phyloP scores from a whole-genome alignment of 2,888 invertebrate species.

The Drosophila pullipes region DNA sequence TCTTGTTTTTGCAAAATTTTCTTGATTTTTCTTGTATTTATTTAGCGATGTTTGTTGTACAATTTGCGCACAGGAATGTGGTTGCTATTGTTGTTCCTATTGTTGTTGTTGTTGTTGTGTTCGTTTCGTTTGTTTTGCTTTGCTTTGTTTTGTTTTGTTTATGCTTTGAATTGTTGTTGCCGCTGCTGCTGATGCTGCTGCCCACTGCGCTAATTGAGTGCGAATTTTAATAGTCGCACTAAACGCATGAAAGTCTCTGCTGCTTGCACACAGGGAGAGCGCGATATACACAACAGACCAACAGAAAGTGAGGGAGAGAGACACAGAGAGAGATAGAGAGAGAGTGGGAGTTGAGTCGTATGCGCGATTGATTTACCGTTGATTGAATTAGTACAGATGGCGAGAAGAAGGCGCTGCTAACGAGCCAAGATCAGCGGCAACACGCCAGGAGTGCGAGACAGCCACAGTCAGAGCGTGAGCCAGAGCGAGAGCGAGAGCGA shows the following conservation, averaged over 20 bases:
- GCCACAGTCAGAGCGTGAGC: not conserved
- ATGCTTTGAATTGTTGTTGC: constrained; percentile 35
- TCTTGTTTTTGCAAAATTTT: constrained; percentile 6
- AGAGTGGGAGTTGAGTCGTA: constrained; percentile 29
- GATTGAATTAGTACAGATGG: constrained; percentile 65
- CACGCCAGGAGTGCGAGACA: constrained; percentile 17
- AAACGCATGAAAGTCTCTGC: constrained; percentile 45
- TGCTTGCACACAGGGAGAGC: constrained; percentile 31
- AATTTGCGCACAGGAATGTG: constrained; percentile 59
- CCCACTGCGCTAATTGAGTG: constrained; percentile 58
- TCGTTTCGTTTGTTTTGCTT: constrained; percentile 38
- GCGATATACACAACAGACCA: not conserved
- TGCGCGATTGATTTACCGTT: constrained; percentile 66
- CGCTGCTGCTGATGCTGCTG: constrained; percentile 7
- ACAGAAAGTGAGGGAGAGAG: not conserved
- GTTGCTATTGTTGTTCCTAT: constrained; percentile 28
- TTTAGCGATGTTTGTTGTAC: constrained; percentile 47
- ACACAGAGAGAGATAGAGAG: not conserved
- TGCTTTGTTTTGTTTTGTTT: constrained; percentile 45
- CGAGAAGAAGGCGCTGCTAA: constrained; percentile 34
- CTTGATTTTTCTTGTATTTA: constrained; percentile 38
- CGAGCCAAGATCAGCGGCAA: constrained; percentile 49
- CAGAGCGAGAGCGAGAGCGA: not conserved
- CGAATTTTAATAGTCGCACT: constrained; percentile 54
- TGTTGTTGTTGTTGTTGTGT: constrained; percentile 7